A percentile compares a stretch with the other conserved stretches of the same genome.
Evolutionary conservation across 1,140 invertebrate genomes (phyloP).

Genomic region (Eriocheir sinensis): DNA sequence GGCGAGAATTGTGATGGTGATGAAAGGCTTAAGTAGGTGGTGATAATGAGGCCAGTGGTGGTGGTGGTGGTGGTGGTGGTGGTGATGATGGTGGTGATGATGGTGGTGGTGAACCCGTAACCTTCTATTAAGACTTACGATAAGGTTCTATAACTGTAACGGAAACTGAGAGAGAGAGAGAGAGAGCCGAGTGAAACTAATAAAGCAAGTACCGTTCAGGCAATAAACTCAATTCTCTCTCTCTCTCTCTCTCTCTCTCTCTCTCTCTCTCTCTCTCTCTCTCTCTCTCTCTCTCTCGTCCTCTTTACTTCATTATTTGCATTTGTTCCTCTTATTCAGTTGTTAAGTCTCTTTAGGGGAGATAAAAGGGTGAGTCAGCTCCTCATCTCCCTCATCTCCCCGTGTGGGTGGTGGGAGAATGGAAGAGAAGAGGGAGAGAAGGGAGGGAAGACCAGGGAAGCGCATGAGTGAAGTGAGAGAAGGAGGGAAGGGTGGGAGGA

Average conservation of each 20-base stretch:
- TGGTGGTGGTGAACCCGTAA: no score
- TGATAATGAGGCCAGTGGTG: no score
- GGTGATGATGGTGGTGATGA: no score
- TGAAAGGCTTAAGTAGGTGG: no score
- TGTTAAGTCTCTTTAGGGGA: neutral
- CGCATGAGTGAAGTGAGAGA: neutral
- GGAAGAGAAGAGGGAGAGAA: neutral
- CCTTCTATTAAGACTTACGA: no score
- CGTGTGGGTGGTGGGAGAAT: neutral
- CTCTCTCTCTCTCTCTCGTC: slow-evolving; percentile 26
- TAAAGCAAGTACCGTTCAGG: neutral
- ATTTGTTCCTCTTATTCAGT: slow-evolving; percentile 10
- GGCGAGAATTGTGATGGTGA: no score
- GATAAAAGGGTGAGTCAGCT: neutral
- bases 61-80: no score
- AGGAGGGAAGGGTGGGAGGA: neutral
- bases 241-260: neutral
- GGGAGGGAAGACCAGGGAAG: neutral
- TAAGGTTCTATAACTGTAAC: neutral
- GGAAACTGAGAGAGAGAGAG: neutral
- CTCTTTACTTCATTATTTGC: neutral
- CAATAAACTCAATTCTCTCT: neutral
- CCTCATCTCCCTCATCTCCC: neutral
- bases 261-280: slow-evolving; percentile 31
- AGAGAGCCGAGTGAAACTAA: neutral